Conservation (phyloP, 2,797 vertebrate genomes). For the Crax fasciolata region DNA sequence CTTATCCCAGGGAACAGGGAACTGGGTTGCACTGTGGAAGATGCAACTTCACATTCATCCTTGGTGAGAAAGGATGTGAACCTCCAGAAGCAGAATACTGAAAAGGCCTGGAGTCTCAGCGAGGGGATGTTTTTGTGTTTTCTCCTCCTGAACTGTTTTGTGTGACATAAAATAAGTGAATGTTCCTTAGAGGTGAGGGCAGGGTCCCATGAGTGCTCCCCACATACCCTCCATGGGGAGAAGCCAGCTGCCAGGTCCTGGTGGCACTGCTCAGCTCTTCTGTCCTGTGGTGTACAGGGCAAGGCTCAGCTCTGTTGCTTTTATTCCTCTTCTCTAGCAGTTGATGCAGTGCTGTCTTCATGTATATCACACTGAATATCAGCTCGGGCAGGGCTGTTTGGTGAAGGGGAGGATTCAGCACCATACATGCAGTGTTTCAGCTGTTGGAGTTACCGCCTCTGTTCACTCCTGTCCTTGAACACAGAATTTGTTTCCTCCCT, state of each 20-base stretch:
- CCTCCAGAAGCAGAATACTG: not conserved
- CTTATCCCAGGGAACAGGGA: not conserved
- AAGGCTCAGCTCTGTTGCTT: not conserved
- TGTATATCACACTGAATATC: not conserved
- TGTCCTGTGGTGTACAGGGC: not conserved
- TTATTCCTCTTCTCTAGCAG: not conserved
- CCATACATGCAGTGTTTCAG: not conserved
- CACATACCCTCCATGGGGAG: not conserved
- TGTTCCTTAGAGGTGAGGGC: not conserved
- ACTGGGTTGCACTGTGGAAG: not conserved
- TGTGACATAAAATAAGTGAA: not conserved
- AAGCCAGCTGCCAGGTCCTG: not conserved
- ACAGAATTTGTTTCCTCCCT: not conserved
- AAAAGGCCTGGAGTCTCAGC: not conserved
- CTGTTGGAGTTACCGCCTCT: not conserved
- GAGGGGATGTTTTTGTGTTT: not conserved
- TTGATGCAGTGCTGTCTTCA: not conserved
- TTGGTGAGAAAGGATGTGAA: not conserved
- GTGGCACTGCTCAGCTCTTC: not conserved
- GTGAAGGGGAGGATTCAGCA: not conserved
- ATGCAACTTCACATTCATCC: not conserved
- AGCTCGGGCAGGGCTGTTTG: not conserved
- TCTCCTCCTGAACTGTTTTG: accelerated
- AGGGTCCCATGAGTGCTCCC: not conserved
- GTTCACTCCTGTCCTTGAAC: not conserved